A percentile compares a stretch with the other conserved stretches of the same genome.
phyloP scores from a whole-genome alignment of 2,888 invertebrate species.

The Chalcis sispes region DNA sequence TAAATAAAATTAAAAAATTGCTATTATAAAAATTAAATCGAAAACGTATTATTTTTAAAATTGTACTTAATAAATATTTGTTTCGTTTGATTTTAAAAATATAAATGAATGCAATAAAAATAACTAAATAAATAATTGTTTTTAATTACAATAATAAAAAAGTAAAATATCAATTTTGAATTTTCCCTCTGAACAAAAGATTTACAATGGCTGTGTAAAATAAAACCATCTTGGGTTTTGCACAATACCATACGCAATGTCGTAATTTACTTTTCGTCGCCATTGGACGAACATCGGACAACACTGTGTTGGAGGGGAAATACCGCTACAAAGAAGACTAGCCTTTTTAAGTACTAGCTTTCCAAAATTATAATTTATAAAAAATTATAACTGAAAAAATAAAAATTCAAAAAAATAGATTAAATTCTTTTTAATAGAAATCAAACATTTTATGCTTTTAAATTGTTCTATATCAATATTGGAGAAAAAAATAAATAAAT shows the following conservation, averaged over 20 bases:
- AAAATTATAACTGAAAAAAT: not conserved
- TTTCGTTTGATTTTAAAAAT: no score
- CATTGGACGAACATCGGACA: slow-evolving; percentile 6
- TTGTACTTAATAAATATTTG: no score
- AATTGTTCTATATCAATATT: not conserved
- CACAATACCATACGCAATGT: not conserved
- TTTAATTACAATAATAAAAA: not conserved
- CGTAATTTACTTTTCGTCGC: slow-evolving; percentile 24
- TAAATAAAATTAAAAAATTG: no score
- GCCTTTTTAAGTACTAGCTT: not conserved
- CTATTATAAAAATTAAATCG: no score
- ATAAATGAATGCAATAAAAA: no score
- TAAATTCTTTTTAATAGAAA: no score
- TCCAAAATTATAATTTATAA: not conserved
- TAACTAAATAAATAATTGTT: not conserved
- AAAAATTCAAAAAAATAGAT: no score
- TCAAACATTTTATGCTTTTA: not conserved
- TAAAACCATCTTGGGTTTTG: slow-evolving; percentile 1
- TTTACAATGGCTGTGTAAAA: not conserved
- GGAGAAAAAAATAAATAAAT: not conserved
- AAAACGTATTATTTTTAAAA: no score
- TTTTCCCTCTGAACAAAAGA: not conserved
- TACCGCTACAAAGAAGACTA: slow-evolving; percentile 1
- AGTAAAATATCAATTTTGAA: not conserved
- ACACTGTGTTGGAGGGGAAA: not conserved